Base-by-base conservation (phyloP, 2,888 invertebrate species). In the Loripinus fragilis region DNA sequence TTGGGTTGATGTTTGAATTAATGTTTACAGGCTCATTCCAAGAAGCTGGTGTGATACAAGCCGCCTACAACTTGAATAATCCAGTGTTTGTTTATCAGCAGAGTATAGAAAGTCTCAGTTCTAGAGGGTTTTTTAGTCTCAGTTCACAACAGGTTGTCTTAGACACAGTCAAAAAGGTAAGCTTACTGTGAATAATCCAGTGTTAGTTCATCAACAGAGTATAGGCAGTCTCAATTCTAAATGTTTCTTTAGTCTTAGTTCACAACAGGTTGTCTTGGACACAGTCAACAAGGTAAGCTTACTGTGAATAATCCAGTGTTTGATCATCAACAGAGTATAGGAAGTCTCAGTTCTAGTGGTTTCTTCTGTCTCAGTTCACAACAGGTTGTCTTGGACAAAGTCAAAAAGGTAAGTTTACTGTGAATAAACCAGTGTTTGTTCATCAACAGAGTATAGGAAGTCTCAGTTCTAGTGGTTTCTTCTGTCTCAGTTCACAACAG, bases 1-100 rank as follows among this genome's bases (percentile, higher is more conserved):
- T n/a, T n/a, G n/a, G n/a, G 38, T 8, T 38, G 45, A 45, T 8
- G 20, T 20, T 45, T 20, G 17, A 45, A 12, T 45, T 52, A 5
- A 35, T 55, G n/a, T 1, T 70, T 86, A 2, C 81, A 94, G 93
- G 93, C 41, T 89, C 90, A 25, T 91, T 93, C 71, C 94, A 94
- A 78, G 88, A 91, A 38, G 92, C 94, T 38, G 93, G 93, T 41
- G 94, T 94, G 17, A 93, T 94, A 48, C 91, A 93, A 68, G 87
- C 90, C 52, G 94, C 94, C 5, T 93, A 94, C 80, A 90, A 93
- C 72, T 87, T 94, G 52, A 94, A 94, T 86, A 90, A 86, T 52
- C 92, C 92, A 0, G 85, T 93, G 41, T 45, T 68, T 55, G 68
- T 83, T 2, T 23, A 67, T n/a, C 60, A 78, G 30, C 52, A 71